Conservation (phyloP, 2,888 invertebrate genomes). For the Luperina testacea region DNA sequence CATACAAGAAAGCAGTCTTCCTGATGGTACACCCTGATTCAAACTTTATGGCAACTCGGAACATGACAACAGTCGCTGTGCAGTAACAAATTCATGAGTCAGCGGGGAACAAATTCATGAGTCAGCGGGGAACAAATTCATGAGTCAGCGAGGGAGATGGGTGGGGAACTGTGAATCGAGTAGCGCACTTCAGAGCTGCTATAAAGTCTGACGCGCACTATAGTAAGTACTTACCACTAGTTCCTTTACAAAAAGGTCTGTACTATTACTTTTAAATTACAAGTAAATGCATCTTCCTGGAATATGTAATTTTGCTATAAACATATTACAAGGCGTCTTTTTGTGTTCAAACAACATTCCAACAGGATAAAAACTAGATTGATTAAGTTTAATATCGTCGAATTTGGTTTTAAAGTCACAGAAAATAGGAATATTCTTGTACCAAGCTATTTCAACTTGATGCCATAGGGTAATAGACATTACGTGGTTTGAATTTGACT, state of each 20-base stretch:
- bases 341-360: background rate
- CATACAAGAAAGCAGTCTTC: background rate
- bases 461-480: background rate
- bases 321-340: background rate
- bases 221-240: background rate
- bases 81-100: too few species aligned
- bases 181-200: too few species aligned
- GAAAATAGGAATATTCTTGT: background rate
- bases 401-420: background rate
- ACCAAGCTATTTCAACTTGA: background rate
- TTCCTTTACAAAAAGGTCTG: background rate
- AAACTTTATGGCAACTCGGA: too few species aligned
- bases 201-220: too few species aligned
- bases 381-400: background rate
- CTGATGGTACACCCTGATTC: too few species aligned
- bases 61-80: too few species aligned
- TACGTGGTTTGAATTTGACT: background rate
- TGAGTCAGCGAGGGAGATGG: too few species aligned
- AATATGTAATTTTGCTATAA: background rate
- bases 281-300: background rate
- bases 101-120: too few species aligned
- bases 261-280: background rate
- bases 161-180: too few species aligned
- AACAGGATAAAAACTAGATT: background rate
- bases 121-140: too few species aligned